A percentile compares a stretch with the other conserved stretches of the same genome.
Conservation (phyloP, 2,888 invertebrate species). For the Cloeon dipterum region DNA sequence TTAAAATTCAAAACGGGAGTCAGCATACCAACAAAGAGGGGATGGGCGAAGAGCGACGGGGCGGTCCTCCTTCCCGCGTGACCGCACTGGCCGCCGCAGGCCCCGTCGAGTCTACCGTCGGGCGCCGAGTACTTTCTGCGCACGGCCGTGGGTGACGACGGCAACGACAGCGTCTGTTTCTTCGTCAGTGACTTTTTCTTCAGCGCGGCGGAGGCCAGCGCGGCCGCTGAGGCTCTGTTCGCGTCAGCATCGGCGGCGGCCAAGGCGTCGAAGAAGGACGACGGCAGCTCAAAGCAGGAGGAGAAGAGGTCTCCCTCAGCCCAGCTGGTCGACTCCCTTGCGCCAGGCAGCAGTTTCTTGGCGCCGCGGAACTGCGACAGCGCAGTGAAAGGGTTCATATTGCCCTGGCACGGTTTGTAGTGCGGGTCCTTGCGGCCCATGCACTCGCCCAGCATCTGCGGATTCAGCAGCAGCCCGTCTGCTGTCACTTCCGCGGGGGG, state of each 20-base stretch:
- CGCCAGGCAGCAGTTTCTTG: constrained; percentile 46
- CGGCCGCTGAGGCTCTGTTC: no score
- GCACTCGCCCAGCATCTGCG: constrained; percentile 49
- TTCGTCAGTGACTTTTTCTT: not conserved
- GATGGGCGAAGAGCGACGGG: not conserved
- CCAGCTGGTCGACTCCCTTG: constrained; percentile 10
- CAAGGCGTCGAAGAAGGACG: constrained; percentile 23
- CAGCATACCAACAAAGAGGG: constrained; percentile 1
- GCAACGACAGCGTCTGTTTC: constrained; percentile 9
- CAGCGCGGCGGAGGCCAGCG: constrained; percentile 17
- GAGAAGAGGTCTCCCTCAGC: constrained; percentile 27
- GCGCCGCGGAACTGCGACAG: constrained; percentile 57
- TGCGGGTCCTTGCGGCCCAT: constrained; percentile 69
- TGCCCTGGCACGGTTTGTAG: constrained; percentile 36
- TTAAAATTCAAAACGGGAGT: no score
- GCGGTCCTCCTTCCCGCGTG: not conserved
- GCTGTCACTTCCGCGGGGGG: constrained; percentile 9
- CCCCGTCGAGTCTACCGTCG: not conserved
- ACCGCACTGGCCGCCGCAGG: not conserved
- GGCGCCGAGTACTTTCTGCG: constrained; percentile 2
- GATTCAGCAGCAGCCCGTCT: constrained; percentile 21
- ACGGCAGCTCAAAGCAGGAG: constrained; percentile 53
- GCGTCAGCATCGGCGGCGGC: not conserved
- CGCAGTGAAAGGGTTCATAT: constrained; percentile 47
- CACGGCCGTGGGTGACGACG: constrained; percentile 12